phyloP scores from a whole-genome alignment of 2,888 invertebrate genomes.

The Cheilosia soror region DNA sequence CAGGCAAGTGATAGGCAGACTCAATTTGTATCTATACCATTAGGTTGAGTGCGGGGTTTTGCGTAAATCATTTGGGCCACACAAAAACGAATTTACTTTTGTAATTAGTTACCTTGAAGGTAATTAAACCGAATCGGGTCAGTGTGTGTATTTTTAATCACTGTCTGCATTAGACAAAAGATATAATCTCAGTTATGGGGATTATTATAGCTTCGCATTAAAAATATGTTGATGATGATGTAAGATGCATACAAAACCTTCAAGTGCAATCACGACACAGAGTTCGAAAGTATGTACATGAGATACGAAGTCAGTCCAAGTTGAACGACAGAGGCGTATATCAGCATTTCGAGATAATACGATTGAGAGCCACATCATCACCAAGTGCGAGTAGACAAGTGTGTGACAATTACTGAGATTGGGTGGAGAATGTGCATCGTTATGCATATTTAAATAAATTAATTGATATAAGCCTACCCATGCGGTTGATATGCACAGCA shows the following conservation, averaged over 20 bases:
- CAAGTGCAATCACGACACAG: conserved; percentile 46
- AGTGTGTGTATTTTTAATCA: conserved; percentile 19
- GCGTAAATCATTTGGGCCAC: conserved; percentile 19
- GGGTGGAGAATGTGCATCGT: conserved; percentile 41
- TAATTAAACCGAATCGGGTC: conserved; percentile 54
- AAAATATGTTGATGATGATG: conserved; percentile 9
- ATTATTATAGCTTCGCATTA: background rate
- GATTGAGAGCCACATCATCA: conserved; percentile 45
- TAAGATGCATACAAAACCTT: conserved; percentile 24
- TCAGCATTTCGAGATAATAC: conserved; percentile 43
- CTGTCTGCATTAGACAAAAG: background rate
- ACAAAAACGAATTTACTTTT: conserved; percentile 33
- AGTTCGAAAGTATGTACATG: conserved; percentile 18
- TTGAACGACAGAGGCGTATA: conserved; percentile 14
- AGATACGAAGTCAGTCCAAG: background rate
- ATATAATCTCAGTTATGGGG: background rate
- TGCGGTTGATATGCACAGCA: background rate
- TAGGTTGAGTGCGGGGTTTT: conserved; percentile 15
- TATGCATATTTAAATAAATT: conserved; percentile 48
- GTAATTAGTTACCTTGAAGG: conserved; percentile 52
- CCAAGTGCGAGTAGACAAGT: conserved; percentile 7
- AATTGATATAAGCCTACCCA: conserved; percentile 16
- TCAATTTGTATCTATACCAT: background rate
- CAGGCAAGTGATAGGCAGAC: background rate
- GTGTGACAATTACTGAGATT: conserved; percentile 56